These are phyloP conservation scores for Philonicus albiceps DNA, from an alignment of 2,888 invertebrate species.

Conservation along the genomic window DNA sequence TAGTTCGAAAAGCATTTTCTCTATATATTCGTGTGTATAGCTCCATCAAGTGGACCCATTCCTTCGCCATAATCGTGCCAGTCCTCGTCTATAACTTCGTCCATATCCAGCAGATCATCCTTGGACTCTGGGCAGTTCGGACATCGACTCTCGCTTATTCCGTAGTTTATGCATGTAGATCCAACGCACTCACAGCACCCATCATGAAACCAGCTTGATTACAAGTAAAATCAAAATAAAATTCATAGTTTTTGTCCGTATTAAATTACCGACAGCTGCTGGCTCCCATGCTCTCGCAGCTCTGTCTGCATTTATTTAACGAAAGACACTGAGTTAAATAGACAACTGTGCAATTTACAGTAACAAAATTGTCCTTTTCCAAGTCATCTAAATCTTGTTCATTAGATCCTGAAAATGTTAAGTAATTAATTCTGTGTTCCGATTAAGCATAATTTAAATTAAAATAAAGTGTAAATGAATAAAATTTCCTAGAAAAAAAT, in stretches of 20 bases:
- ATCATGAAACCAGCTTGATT: constrained; percentile 83
- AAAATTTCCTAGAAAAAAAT: too few relatives aligned
- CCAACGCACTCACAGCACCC: constrained; percentile 95
- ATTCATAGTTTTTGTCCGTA: not conserved
- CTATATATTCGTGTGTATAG: constrained; percentile 13
- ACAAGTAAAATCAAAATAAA: not conserved
- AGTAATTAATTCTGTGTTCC: not conserved
- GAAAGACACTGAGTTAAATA: constrained; percentile 91
- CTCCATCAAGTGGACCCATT: constrained; percentile 62
- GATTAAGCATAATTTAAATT: not conserved
- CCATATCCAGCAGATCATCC: constrained; percentile 66
- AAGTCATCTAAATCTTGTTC: constrained; percentile 69
- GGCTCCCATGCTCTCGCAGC: constrained; percentile 68
- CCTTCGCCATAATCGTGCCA: constrained; percentile 70
- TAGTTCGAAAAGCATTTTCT: not conserved
- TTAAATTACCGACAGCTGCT: constrained; percentile 57
- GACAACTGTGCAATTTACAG: constrained; percentile 89
- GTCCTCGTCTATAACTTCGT: constrained; percentile 57
- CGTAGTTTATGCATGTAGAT: constrained; percentile 86
- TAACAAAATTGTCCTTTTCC: constrained; percentile 67
- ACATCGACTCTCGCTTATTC: constrained; percentile 84
- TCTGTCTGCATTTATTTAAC: constrained; percentile 83
- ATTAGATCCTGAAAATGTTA: constrained; percentile 67
- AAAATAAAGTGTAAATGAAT: too few relatives aligned
- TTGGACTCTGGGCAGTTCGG: constrained; percentile 71